Evolutionary conservation across 2,888 invertebrate genomes (phyloP), one percentile per base, ranked within the genome.

Genomic region (Rhogogaster chlorosoma): DNA sequence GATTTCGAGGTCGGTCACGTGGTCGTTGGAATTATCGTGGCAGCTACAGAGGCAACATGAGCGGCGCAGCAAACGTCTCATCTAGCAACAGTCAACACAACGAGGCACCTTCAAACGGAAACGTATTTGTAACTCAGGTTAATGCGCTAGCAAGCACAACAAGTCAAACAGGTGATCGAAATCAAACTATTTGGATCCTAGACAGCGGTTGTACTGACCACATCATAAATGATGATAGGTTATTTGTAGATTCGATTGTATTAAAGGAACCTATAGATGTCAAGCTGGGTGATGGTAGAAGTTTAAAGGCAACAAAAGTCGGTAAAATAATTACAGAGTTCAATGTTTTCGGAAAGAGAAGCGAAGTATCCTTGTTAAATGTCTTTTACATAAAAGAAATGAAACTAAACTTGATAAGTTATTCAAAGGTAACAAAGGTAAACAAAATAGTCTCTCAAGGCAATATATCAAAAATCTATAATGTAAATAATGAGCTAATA

Each of bases 301-400:
- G 45, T 10, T 22, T 75, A 82, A 84, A 80, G 57, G 86, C 85
- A 32, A 84, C 85, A 10, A 86, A 85, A 80, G 49, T 86, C 6
- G 84, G 85, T 38, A 75, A 84, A 71, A 84, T 86, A 26, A 57
- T 75, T 12, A 86, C 80, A 26, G 71, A 84, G 84, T 86, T 83
- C 38, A 32, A 70, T 53, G 85, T 61, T 45, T 36, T 36, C 78
- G 84, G 84, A 18, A 83, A 80, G 5, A 45, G 45, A 22, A 80
- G 53, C 22, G 61, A 57, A 67, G 75, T 85, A 15, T 83, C 36
- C 15, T 83, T 86, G 45, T 22, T 29, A 1, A 85, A 86, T 73
- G 85, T 86, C 7, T 86, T 71, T 75, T 85, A 83, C 57, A 85
- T 26, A 9, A 85, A 85, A 61, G 84, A 86, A 18, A 83, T 85